Evolutionary conservation across 2,797 vertebrate species (phyloP), one percentile per base, ranked within the genome.

Genomic region (Clamator glandarius): DNA sequence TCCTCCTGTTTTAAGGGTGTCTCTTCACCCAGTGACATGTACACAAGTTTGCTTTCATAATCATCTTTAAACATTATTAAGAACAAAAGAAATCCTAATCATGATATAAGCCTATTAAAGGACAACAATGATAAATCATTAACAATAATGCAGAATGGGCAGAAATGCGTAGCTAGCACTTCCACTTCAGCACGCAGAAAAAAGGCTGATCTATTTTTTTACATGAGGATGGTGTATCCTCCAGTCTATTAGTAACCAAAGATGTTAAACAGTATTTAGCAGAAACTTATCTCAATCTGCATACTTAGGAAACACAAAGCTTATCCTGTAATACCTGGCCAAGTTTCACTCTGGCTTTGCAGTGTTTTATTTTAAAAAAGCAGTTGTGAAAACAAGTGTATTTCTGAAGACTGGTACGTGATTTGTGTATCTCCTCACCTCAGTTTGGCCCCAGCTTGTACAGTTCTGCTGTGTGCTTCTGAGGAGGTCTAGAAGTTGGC

Each of bases 31-130:
- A 0, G 50, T 95, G 92, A 93, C 92, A 95, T 10, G n/a, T 84
- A 59, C 80, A 74, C 15, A 29, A 90, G 89, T 92, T 74, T 63
- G 54, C 64, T 85, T 94, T 62, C 84, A 92, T 96, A 89, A 91
- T 82, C 91, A 87, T 94, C 90, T 73, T 91, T 83, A 89, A 93
- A 57, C 77, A 91, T 92, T 92, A 90, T 90, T 77, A 95, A 90
- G 94, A 93, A 96, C 90, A 96, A 96, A 90, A 94, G 93, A 87
- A 94, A 89, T 77, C 84, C 90, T 94, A 95, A 83, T 96, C 80
- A 87, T 92, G 63, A 91, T 90, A 96, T 87, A 95, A 95, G 93
- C 78, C 86, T 95, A 85, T 94, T 93, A 95, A 92, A 93, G 84
- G 90, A 91, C 78, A 77, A 87, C 93, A 95, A 41, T 80, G 86